A percentile compares a stretch with the other conserved stretches of the same genome.
Conservation (phyloP, 1,140 invertebrate genomes). For the Ostrea denselamellosa region DNA sequence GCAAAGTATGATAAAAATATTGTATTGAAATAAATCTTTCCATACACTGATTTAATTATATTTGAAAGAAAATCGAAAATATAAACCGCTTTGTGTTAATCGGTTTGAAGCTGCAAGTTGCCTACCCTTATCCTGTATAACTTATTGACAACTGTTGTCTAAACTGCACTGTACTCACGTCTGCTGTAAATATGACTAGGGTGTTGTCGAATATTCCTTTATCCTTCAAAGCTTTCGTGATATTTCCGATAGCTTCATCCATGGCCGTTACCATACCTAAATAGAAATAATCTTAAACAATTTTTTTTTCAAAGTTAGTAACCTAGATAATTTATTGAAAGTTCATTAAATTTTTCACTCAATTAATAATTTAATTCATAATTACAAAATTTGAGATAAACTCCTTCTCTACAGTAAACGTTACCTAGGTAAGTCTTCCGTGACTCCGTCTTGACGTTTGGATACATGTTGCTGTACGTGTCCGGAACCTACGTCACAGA, state of each 20-base stretch:
- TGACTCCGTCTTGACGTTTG: conserved; percentile 40
- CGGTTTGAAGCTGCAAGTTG: no score
- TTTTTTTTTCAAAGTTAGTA: no score
- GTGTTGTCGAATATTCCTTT: conserved; percentile 74
- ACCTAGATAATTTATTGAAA: no score
- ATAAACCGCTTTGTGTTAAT: no score
- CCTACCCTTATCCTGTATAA: no score
- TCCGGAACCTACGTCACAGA: conserved; percentile 40
- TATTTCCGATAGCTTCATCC: conserved; percentile 57
- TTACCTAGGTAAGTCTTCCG: conserved; percentile 51
- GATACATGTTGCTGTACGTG: conserved; percentile 42
- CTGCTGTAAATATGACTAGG: conserved; percentile 70
- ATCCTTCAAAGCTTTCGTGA: conserved; percentile 46
- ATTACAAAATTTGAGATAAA: not conserved
- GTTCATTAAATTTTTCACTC: no score
- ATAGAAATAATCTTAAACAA: not conserved
- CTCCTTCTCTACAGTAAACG: not conserved
- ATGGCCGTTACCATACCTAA: conserved; percentile 55
- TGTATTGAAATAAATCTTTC: no score
- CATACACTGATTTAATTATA: no score
- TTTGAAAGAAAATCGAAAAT: no score
- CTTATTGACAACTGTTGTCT: not conserved
- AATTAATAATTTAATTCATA: no score
- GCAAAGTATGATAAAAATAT: no score
- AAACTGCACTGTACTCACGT: conserved; percentile 53